phyloP scores from a whole-genome alignment of 2,797 vertebrate species.

The Epinephelus malabaricus region DNA sequence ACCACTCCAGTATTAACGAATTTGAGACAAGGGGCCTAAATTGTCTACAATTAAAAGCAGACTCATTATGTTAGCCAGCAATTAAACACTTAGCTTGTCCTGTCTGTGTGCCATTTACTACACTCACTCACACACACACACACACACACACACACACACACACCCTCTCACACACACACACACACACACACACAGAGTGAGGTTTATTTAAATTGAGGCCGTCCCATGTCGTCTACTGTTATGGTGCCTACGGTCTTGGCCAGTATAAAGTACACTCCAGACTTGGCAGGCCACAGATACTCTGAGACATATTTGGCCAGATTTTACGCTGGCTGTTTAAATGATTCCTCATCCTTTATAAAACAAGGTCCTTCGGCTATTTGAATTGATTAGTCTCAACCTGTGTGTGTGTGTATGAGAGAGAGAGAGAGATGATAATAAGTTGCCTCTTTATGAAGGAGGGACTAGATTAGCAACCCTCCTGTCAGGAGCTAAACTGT shows the following conservation, averaged over 20 bases:
- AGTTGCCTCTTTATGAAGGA: conserved; percentile 16
- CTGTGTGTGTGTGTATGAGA: conserved; percentile 8
- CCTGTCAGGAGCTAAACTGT: conserved; percentile 26
- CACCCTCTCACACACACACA: conserved; percentile 1
- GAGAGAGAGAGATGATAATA: conserved; percentile 27
- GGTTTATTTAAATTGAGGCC: conserved; percentile 42
- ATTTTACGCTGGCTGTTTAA: conserved; percentile 40
- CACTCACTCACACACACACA: background rate
- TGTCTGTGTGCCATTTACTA: background rate
- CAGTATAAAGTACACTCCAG: conserved; percentile 23
- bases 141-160: background rate
- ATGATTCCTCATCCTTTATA: conserved; percentile 34
- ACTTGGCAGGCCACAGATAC: conserved; percentile 44
- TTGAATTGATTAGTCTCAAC: conserved; percentile 50
- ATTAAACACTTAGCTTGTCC: conserved; percentile 11
- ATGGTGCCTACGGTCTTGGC: conserved; percentile 48
- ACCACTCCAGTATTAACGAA: conserved; percentile 11
- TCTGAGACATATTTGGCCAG: conserved; percentile 25
- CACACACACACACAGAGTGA: background rate
- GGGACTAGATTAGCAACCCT: conserved; percentile 5
- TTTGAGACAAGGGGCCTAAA: conserved; percentile 12
- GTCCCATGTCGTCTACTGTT: conserved; percentile 18
- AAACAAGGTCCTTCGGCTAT: conserved; percentile 48
- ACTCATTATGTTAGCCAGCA: conserved; percentile 11
- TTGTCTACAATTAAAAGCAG: conserved; percentile 22